phyloP scores from a whole-genome alignment of 2,888 invertebrate species.

The Encarsia formosa region DNA sequence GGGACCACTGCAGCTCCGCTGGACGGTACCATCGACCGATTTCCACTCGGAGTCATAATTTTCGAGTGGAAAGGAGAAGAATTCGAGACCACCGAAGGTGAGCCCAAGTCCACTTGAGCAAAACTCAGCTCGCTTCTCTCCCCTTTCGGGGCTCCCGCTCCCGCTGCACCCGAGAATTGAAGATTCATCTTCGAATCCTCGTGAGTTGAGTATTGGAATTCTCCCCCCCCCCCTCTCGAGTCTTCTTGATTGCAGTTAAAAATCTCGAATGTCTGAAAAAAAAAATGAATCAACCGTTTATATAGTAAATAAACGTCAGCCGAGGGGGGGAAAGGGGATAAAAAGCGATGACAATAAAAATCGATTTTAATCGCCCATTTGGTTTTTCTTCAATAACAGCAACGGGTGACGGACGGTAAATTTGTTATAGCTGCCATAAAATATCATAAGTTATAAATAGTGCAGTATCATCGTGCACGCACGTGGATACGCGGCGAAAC shows the following conservation, averaged over 20 bases:
- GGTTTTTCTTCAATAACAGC: too few species aligned
- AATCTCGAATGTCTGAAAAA: slow-evolving; percentile 19
- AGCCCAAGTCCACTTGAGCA: slow-evolving; percentile 42
- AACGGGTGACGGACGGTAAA: too few species aligned
- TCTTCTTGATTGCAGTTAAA: slow-evolving; percentile 19
- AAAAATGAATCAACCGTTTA: slow-evolving; percentile 8
- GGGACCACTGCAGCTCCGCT: slow-evolving; percentile 21
- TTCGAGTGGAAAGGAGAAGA: slow-evolving; percentile 43
- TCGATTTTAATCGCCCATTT: slow-evolving; percentile 12
- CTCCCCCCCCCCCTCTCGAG: too few species aligned
- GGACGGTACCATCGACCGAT: slow-evolving; percentile 33
- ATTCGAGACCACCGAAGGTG: slow-evolving; percentile 49
- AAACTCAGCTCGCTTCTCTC: slow-evolving; percentile 30
- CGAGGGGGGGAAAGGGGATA: too few species aligned
- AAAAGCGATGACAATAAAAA: slow-evolving; percentile 9
- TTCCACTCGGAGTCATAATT: slow-evolving; percentile 46
- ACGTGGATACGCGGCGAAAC: too few species aligned
- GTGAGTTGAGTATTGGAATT: slow-evolving; percentile 23
- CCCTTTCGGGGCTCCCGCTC: slow-evolving; percentile 1
- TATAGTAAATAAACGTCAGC: slow-evolving; percentile 10
- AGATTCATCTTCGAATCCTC: slow-evolving; percentile 47
- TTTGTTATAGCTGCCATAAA: too few species aligned
- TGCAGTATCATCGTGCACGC: too few species aligned
- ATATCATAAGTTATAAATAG: too few species aligned
- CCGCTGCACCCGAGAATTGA: slow-evolving; percentile 33